Evolutionary conservation across 2,113 vertebrate species (phyloP).

Genomic region (Anguilla rostrata): DNA sequence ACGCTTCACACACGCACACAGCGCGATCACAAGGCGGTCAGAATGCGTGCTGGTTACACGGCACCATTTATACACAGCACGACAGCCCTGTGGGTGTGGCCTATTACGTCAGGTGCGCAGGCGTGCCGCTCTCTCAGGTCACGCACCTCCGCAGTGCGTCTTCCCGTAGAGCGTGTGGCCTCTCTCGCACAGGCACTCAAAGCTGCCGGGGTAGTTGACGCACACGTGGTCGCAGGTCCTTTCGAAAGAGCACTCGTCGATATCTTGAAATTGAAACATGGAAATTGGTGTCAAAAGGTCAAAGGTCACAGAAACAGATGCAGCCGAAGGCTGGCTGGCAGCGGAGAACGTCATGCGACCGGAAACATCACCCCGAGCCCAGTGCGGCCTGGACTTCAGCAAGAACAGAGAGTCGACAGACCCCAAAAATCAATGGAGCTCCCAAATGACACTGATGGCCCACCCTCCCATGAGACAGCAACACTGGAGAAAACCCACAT

Average conservation of each 20-base stretch:
- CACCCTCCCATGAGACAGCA: not conserved
- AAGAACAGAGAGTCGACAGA: not conserved
- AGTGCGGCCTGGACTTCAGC: not conserved
- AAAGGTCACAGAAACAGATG: too few species aligned
- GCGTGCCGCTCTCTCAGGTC: constrained; percentile 4
- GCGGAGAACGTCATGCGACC: too few species aligned
- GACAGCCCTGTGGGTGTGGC: not conserved
- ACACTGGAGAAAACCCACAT: too few species aligned
- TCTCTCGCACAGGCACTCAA: constrained; percentile 86
- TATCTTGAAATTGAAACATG: constrained; percentile 66
- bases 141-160: constrained; percentile 94
- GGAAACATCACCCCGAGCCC: too few species aligned
- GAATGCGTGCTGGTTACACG: too few species aligned
- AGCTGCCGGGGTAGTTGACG: constrained; percentile 92
- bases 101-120: constrained; percentile 15
- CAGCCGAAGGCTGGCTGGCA: too few species aligned
- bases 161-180: constrained; percentile 89
- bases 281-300: not conserved
- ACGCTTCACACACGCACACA: constrained; percentile 79
- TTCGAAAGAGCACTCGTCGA: constrained; percentile 95
- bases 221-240: constrained; percentile 92
- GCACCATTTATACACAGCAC: too few species aligned
- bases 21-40: too few species aligned
- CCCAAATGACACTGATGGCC: not conserved
- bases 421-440: not conserved